Percentiles rank a stretch among this genome's conserved stretches.
phyloP scores from a whole-genome alignment of 1,140 invertebrate genomes.

The Penaeus japonicus region DNA sequence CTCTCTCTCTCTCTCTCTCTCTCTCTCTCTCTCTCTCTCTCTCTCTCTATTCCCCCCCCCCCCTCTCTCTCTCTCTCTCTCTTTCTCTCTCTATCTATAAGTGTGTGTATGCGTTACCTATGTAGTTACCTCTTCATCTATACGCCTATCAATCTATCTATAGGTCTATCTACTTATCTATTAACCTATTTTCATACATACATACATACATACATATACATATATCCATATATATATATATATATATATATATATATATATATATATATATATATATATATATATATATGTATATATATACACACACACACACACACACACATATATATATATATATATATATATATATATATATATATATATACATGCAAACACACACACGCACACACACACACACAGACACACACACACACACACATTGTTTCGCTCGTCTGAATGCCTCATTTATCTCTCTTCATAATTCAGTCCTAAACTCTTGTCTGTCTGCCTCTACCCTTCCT shows the following conservation, averaged over 20 bases:
- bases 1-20: too few species aligned
- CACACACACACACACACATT: background rate
- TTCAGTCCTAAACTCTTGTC: background rate
- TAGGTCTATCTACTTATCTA: background rate
- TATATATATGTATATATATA: background rate
- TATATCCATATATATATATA: background rate
- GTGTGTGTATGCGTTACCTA: too few species aligned
- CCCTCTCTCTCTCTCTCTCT: too few species aligned
- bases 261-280: background rate
- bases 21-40: too few species aligned
- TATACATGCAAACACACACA: background rate
- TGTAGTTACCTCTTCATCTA: too few species aligned
- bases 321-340: background rate
- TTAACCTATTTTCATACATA: too few species aligned
- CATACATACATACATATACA: background rate
- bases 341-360: background rate
- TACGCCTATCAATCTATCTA: background rate
- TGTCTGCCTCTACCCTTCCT: background rate
- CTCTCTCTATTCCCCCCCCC: too few species aligned
- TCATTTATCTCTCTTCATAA: background rate
- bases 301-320: background rate
- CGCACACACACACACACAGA: background rate
- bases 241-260: background rate
- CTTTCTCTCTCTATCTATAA: too few species aligned
- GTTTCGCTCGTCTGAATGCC: background rate